Conservation (phyloP, 1,140 invertebrate genomes). For the Ostrea denselamellosa region DNA sequence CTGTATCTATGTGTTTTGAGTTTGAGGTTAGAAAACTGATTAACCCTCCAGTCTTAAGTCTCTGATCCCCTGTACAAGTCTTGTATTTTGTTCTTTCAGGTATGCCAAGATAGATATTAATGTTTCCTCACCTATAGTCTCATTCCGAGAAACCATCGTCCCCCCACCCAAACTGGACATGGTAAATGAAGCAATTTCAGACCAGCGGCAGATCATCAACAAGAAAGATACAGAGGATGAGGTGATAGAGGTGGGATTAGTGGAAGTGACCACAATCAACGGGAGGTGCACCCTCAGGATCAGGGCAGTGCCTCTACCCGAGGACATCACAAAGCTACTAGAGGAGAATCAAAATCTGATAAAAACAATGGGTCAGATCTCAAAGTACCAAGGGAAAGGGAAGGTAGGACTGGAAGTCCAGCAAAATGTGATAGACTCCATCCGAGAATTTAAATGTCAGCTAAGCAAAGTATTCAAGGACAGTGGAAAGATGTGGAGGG, state of each 20-base stretch:
- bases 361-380: slow-evolving; percentile 80
- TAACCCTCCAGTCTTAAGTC: no score
- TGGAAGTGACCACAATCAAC: slow-evolving; percentile 86
- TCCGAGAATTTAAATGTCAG: slow-evolving; percentile 84
- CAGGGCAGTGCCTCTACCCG: slow-evolving; percentile 89
- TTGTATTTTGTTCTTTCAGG: slow-evolving; percentile 74
- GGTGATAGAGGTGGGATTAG: slow-evolving; percentile 74
- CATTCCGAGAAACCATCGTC: slow-evolving; percentile 96
- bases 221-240: slow-evolving; percentile 71
- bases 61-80: neutral
- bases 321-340: slow-evolving; percentile 85
- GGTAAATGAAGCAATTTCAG: slow-evolving; percentile 91
- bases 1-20: no score
- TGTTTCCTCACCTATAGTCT: slow-evolving; percentile 96
- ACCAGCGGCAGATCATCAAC: slow-evolving; percentile 77
- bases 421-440: slow-evolving; percentile 75
- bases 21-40: no score
- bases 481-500: slow-evolving; percentile 81
- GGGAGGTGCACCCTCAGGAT: slow-evolving; percentile 87
- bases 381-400: slow-evolving; percentile 57
- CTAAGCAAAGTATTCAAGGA: slow-evolving; percentile 84
- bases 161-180: slow-evolving; percentile 90
- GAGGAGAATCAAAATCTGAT: slow-evolving; percentile 83
- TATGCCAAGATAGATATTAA: slow-evolving; percentile 94
- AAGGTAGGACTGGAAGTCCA: slow-evolving; percentile 60